phyloP scores from a whole-genome alignment of 2,113 vertebrate species.

The Chamaetylas fuelleborni region DNA sequence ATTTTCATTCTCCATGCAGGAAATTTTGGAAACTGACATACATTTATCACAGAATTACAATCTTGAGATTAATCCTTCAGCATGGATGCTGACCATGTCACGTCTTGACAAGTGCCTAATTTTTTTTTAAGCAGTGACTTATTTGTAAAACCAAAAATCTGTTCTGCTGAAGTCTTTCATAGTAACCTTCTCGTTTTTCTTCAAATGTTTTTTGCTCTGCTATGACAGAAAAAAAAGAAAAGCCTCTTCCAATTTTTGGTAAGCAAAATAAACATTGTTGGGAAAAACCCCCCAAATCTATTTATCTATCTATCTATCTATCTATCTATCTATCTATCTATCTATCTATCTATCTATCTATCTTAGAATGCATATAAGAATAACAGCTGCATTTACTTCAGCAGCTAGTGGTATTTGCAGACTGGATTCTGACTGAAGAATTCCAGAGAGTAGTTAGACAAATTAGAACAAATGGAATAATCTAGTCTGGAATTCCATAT shows the following conservation, averaged over 20 bases:
- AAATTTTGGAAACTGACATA: conserved; percentile 15
- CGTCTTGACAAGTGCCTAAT: background rate
- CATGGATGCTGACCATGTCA: background rate
- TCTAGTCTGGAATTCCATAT: background rate
- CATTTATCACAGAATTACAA: background rate
- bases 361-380: background rate
- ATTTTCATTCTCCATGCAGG: background rate
- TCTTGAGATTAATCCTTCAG: conserved; percentile 15
- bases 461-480: background rate
- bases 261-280: background rate
- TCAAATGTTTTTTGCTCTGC: background rate
- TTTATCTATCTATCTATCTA: background rate
- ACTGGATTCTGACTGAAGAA: background rate
- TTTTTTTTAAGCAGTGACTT: background rate
- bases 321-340: no score
- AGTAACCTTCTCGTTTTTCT: background rate
- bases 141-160: background rate
- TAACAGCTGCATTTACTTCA: background rate
- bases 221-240: background rate
- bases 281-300: rapidly evolving
- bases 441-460: background rate
- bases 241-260: background rate
- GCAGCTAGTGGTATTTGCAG: background rate
- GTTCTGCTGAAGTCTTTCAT: background rate
- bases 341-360: background rate